phyloP scores from a whole-genome alignment of 2,888 invertebrate species.

The Napeogenes inachia region DNA sequence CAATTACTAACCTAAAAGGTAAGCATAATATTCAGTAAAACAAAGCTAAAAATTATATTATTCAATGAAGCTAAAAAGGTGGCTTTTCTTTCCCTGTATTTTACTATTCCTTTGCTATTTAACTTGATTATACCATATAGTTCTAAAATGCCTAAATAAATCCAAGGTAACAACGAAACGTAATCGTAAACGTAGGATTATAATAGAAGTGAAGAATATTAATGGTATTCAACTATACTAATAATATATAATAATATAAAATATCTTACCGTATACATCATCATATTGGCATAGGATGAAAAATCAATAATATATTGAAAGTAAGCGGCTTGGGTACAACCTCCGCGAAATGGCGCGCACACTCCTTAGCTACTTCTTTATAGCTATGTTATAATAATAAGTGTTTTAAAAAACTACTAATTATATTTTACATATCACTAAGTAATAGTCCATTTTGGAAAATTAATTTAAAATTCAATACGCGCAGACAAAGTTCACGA shows the following conservation, averaged over 20 bases:
- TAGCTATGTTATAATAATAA: neutral
- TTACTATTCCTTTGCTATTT: no score
- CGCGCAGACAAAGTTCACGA: slow-evolving; percentile 18
- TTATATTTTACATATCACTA: slow-evolving; percentile 3
- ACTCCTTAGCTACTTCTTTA: slow-evolving; percentile 8
- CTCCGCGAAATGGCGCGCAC: slow-evolving; percentile 38
- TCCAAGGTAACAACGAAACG: neutral
- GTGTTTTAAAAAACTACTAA: neutral
- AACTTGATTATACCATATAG: no score
- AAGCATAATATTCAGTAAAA: no score
- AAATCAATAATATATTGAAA: slow-evolving; percentile 49
- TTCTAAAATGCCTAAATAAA: no score
- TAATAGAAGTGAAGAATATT: slow-evolving; percentile 2
- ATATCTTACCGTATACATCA: slow-evolving; percentile 71
- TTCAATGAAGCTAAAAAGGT: no score
- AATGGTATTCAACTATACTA: slow-evolving; percentile 4
- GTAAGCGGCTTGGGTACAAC: slow-evolving; percentile 36
- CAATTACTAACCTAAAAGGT: no score
- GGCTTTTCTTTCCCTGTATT: no score
- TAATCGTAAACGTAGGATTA: neutral
- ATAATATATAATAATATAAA: slow-evolving; percentile 4
- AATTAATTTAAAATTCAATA: slow-evolving; percentile 11
- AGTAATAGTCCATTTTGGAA: slow-evolving; percentile 14
- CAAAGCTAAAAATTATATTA: no score
- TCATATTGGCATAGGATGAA: slow-evolving; percentile 46